Conservation (phyloP, 2,113 vertebrate species). For the Lamprologus sp. region DNA sequence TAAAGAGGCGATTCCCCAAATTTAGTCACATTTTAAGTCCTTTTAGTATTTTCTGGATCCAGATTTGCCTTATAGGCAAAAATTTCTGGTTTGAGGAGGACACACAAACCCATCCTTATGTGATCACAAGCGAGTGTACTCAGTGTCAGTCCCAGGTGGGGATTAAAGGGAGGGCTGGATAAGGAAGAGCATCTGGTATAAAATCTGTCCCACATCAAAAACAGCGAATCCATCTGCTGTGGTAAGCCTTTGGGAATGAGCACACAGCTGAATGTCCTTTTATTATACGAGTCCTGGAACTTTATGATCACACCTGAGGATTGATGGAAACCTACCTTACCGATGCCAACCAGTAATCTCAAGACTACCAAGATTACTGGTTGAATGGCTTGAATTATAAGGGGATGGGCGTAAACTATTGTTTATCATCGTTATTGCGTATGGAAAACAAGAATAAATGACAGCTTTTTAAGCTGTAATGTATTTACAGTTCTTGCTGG, state of each 20-base stretch:
- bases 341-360: not conserved
- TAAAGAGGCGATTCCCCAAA: not conserved
- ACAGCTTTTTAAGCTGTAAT: not conserved
- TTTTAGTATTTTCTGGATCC: not conserved
- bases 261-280: not conserved
- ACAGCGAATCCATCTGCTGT: not conserved
- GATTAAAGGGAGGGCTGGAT: not conserved
- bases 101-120: not conserved
- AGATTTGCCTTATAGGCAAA: not conserved
- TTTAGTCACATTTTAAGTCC: not conserved
- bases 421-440: not conserved
- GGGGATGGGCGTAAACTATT: not conserved
- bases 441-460: not conserved
- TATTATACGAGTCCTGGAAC: not conserved
- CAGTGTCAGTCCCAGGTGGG: not conserved
- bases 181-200: not conserved
- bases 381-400: not conserved
- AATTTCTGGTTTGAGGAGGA: not conserved
- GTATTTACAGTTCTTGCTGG: not conserved
- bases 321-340: not conserved
- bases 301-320: not conserved
- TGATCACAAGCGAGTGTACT: not conserved
- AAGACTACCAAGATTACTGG: not conserved
- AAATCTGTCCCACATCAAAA: not conserved
- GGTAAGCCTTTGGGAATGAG: not conserved